Conservation (phyloP, 2,797 vertebrate species). For the Pipistrellus pygmaeus region DNA sequence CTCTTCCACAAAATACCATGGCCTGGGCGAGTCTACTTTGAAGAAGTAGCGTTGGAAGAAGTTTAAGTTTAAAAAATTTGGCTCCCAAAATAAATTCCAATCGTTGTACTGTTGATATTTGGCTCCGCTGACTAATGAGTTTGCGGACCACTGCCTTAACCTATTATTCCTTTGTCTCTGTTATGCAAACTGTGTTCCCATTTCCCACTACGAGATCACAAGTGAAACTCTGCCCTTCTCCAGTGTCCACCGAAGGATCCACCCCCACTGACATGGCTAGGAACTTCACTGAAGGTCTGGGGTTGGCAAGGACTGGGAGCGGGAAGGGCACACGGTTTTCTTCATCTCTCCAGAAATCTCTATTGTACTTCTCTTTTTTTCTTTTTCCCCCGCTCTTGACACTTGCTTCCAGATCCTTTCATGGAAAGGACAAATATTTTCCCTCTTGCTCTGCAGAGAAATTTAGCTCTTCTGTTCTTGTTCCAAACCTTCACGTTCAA, state of each 20-base stretch:
- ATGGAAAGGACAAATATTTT: background rate
- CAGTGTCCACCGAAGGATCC: background rate
- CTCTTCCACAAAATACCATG: too few relatives aligned
- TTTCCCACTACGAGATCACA: background rate
- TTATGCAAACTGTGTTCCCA: background rate
- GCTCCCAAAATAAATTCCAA: too few relatives aligned
- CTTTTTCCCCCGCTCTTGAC: background rate
- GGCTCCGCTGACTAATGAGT: too few relatives aligned
- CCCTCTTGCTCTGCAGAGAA: background rate
- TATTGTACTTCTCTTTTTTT: background rate
- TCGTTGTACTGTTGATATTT: too few relatives aligned
- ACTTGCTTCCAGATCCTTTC: background rate
- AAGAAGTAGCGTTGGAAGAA: too few relatives aligned
- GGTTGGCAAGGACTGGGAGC: background rate
- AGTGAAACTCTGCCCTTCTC: background rate
- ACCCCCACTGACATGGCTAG: background rate
- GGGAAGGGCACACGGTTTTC: background rate
- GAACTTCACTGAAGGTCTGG: background rate
- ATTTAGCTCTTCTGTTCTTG: background rate
- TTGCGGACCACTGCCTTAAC: background rate
- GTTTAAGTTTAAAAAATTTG: too few relatives aligned
- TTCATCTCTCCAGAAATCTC: background rate
- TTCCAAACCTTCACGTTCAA: slow-evolving; percentile 8
- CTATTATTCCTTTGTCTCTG: background rate
- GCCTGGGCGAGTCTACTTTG: too few relatives aligned